These are phyloP conservation scores for Schizopygopsis malacanthus DNA, from an alignment of 2,797 vertebrate genomes.

Conservation along the genomic window DNA sequence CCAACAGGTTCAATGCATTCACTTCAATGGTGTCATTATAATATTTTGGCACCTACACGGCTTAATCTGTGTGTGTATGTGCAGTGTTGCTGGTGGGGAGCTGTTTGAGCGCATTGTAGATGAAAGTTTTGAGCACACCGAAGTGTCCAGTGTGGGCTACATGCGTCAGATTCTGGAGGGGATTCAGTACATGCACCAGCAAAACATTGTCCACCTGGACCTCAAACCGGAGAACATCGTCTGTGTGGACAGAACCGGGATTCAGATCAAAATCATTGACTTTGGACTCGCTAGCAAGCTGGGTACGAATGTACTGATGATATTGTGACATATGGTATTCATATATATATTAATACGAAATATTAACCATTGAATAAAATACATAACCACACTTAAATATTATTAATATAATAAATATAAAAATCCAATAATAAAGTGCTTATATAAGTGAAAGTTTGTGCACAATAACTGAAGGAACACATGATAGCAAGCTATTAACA, in stretches of 20 bases:
- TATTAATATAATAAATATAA: not conserved
- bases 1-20: not conserved
- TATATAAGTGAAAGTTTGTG: not conserved
- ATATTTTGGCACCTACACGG: not conserved
- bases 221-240: constrained; percentile 92
- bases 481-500: not conserved
- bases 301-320: constrained; percentile 69
- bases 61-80: constrained; percentile 38
- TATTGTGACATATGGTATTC: not conserved
- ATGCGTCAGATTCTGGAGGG: constrained; percentile 87
- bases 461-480: not conserved
- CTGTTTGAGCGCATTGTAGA: constrained; percentile 89
- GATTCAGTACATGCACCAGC: constrained; percentile 83
- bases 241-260: constrained; percentile 80
- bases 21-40: not conserved
- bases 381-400: not conserved
- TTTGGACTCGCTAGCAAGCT: constrained; percentile 85
- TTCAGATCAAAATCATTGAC: constrained; percentile 87
- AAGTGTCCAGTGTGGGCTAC: constrained; percentile 82
- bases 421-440: not conserved
- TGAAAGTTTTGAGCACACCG: constrained; percentile 87
- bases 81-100: constrained; percentile 86
- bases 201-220: constrained; percentile 84
- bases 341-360: not conserved
- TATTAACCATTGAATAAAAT: not conserved